Percentiles rank a stretch among this genome's conserved stretches.
Evolutionary conservation across 2,113 vertebrate genomes (phyloP).

Genomic region (Damaliscus lunatus): DNA sequence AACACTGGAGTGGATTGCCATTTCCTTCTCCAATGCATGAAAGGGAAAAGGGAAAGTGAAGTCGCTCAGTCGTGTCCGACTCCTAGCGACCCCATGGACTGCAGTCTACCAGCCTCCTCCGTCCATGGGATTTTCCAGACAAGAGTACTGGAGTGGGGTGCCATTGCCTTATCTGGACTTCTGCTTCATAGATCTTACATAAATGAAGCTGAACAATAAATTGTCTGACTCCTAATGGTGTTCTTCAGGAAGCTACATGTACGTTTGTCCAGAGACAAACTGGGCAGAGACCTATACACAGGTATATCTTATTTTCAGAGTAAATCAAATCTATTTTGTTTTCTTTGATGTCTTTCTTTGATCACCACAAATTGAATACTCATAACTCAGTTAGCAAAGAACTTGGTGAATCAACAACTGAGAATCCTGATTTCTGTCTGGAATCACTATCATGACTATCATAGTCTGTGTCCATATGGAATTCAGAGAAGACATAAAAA

Average conservation of each 20-base stretch:
- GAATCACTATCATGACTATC: neutral
- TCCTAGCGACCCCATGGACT: fast-evolving
- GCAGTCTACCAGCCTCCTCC: fast-evolving
- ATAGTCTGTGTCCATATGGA: neutral
- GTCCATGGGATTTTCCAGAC: neutral
- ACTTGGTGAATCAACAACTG: neutral
- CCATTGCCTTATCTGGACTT: neutral
- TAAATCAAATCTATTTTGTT: neutral
- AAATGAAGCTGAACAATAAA: neutral
- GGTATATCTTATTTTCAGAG: neutral
- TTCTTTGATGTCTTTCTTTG: neutral
- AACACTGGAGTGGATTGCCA: neutral
- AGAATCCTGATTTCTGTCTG: neutral
- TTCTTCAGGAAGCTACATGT: neutral
- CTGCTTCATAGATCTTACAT: neutral
- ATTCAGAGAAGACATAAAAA: neutral
- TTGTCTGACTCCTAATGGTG: neutral
- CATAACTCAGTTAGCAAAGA: neutral
- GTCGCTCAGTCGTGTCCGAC: fast-evolving
- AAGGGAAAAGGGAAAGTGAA: neutral
- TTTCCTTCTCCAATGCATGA: neutral
- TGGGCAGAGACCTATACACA: neutral
- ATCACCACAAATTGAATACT: neutral
- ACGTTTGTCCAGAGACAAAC: neutral
- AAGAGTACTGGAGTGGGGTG: neutral